These are phyloP conservation scores for Orchestia grillus DNA, from an alignment of 1,140 invertebrate species.

Conservation along the genomic window DNA sequence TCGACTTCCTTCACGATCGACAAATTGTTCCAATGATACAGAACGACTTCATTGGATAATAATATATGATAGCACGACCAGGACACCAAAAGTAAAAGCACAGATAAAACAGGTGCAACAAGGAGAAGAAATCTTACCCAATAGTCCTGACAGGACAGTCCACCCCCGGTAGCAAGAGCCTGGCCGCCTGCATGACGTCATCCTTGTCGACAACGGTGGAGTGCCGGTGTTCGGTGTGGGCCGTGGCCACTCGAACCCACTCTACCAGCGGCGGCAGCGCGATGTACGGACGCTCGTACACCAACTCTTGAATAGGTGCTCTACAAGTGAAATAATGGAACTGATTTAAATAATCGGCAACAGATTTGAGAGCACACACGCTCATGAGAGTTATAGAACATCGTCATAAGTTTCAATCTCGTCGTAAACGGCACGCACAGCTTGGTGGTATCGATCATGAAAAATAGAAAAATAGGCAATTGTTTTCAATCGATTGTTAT, in stretches of 20 bases:
- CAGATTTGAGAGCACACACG: neutral
- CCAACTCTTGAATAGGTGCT: slow-evolving; percentile 80
- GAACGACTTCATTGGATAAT: neutral
- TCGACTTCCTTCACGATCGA: neutral
- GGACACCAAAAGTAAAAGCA: neutral
- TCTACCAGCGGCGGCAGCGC: slow-evolving; percentile 88
- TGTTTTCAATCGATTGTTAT: neutral
- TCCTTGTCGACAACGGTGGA: slow-evolving; percentile 85
- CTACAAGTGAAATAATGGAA: slow-evolving; percentile 38
- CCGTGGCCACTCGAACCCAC: slow-evolving; percentile 85
- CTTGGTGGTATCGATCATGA: neutral
- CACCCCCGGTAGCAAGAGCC: slow-evolving; percentile 86
- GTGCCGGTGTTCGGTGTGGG: slow-evolving; percentile 84
- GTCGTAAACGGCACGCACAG: neutral
- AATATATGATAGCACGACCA: neutral
- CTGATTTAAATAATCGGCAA: neutral
- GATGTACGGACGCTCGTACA: slow-evolving; percentile 88
- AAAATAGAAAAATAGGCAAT: neutral
- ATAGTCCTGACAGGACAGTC: slow-evolving; percentile 87
- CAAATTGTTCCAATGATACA: neutral
- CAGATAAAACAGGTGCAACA: neutral
- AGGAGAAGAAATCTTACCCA: slow-evolving; percentile 69
- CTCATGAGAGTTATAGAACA: neutral
- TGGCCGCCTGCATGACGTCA: slow-evolving; percentile 88
- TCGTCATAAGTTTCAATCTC: neutral